phyloP scores from a whole-genome alignment of 2,113 vertebrate species.

The Delphinus delphis region DNA sequence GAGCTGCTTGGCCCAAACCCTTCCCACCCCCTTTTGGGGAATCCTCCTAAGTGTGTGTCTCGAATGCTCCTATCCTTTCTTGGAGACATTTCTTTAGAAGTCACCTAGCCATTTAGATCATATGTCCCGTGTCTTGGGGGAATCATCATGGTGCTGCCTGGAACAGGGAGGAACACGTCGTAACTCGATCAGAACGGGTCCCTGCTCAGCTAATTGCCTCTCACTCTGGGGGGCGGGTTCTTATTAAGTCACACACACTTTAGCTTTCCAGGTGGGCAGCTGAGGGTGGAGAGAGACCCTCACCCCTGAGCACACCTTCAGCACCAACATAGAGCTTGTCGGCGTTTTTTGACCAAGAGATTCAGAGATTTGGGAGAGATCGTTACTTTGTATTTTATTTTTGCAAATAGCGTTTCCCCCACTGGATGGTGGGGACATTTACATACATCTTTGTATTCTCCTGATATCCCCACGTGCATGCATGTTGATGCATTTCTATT shows the following conservation, averaged over 20 bases:
- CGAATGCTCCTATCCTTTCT: not conserved
- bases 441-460: not conserved
- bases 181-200: not conserved
- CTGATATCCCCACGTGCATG: no score
- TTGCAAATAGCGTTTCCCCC: not conserved
- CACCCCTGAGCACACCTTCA: not conserved
- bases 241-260: not conserved
- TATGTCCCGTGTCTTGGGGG: not conserved
- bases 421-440: not conserved
- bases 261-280: not conserved
- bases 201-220: not conserved
- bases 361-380: not conserved
- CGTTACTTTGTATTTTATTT: not conserved
- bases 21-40: not conserved
- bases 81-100: not conserved
- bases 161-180: not conserved
- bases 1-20: not conserved
- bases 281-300: not conserved
- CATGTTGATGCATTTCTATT: not conserved
- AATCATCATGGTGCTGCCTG: not conserved
- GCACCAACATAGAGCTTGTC: not conserved
- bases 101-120: not conserved
- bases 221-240: not conserved
- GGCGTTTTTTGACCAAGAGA: not conserved
- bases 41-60: not conserved